Percentiles rank a stretch among this genome's conserved stretches.
These are phyloP conservation scores for Nicator chloris DNA, from an alignment of 2,113 vertebrate genomes.

Conservation along the genomic window DNA sequence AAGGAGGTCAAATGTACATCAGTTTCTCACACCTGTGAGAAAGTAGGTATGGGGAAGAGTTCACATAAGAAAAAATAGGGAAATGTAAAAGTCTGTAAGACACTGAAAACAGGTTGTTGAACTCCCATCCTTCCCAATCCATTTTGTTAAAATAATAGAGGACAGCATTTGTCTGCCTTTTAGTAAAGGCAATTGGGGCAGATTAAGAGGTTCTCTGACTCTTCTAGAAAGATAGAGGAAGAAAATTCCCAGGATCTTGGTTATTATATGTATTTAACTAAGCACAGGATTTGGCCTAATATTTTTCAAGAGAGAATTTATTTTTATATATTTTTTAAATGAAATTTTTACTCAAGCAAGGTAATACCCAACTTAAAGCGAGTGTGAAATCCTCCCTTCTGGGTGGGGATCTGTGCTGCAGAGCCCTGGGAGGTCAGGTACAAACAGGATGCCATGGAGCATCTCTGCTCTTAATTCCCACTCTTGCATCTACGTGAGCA, in stretches of 20 bases:
- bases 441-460: background rate
- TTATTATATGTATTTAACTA: background rate
- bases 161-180: background rate
- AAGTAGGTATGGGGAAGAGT: background rate
- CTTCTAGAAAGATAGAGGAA: background rate
- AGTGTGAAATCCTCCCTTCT: background rate
- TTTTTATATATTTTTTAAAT: background rate
- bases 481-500: background rate
- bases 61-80: background rate
- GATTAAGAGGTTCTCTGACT: background rate
- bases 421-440: background rate
- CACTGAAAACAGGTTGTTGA: background rate
- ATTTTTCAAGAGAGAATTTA: background rate
- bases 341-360: background rate
- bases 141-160: background rate
- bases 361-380: background rate
- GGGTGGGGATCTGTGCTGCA: background rate
- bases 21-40: conserved; percentile 7
- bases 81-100: background rate
- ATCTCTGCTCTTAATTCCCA: background rate
- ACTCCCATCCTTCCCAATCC: background rate
- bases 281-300: background rate
- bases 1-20: background rate
- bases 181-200: background rate
- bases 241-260: background rate